Percentiles rank a stretch among this genome's conserved stretches.
phyloP scores from a whole-genome alignment of 1,140 invertebrate species.

The Trichoplusia ni region DNA sequence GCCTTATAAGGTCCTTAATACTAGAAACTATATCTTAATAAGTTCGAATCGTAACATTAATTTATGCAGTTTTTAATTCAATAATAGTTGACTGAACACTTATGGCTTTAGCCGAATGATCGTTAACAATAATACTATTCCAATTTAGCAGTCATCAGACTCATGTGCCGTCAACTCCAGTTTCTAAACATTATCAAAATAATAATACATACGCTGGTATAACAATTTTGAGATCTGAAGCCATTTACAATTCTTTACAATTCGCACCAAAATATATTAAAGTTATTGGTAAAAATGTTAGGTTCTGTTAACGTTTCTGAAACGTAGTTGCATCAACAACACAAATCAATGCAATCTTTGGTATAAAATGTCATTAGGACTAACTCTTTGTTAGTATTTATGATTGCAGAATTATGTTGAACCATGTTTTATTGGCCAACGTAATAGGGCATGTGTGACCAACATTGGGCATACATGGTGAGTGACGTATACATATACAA shows the following conservation, averaged over 20 bases:
- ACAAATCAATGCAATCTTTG: constrained; percentile 22
- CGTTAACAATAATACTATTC: background rate
- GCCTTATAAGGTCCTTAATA: constrained; percentile 4
- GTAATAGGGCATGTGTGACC: background rate
- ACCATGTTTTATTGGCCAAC: constrained; percentile 1
- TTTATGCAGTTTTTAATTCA: background rate
- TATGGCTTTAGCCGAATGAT: constrained; percentile 3
- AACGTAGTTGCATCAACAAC: background rate
- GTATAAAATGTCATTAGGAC: constrained; percentile 13
- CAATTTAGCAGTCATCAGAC: no score
- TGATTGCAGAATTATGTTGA: constrained; percentile 18
- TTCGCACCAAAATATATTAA: background rate
- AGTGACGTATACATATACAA: background rate
- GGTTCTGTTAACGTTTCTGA: background rate
- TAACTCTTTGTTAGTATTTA: constrained; percentile 1
- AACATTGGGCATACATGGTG: background rate
- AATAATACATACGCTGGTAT: background rate
- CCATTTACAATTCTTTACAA: constrained; percentile 5
- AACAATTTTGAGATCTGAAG: constrained; percentile 19
- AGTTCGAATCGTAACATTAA: constrained; percentile 4
- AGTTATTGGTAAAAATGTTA: background rate
- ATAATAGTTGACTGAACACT: constrained; percentile 10
- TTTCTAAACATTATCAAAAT: no score
- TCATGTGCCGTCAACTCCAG: no score
- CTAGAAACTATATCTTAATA: constrained; percentile 1